Conservation (phyloP, 2,888 invertebrate species). For the Digitonthophagus gazella region DNA sequence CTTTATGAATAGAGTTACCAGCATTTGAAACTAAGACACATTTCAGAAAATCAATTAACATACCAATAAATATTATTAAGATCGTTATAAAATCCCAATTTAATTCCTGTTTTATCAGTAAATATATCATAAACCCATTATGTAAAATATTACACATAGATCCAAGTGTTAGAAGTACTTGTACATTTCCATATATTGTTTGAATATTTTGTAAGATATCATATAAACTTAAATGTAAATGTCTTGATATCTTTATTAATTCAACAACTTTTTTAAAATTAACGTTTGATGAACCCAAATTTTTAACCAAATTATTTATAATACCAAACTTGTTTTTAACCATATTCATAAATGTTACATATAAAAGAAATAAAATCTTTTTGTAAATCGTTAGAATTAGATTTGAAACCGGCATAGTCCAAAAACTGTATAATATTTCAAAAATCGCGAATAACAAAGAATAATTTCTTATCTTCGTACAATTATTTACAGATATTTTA, state of each 20-base stretch:
- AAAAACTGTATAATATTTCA: background rate
- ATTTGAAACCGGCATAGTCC: background rate
- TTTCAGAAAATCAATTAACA: background rate
- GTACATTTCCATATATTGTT: background rate
- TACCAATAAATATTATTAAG: background rate
- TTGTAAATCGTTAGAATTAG: slow-evolving; percentile 7
- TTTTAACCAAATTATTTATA: slow-evolving; percentile 1
- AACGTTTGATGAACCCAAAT: background rate
- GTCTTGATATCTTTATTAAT: background rate
- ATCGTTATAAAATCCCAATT: background rate
- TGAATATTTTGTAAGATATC: background rate
- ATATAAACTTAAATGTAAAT: background rate
- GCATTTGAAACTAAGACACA: background rate
- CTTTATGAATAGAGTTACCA: background rate
- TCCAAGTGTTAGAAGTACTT: background rate
- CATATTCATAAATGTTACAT: slow-evolving; percentile 13
- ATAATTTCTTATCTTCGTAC: background rate
- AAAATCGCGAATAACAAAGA: background rate
- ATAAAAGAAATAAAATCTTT: slow-evolving; percentile 1
- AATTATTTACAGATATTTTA: background rate
- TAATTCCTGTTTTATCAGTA: background rate
- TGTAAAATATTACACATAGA: background rate
- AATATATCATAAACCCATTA: background rate
- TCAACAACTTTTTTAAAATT: background rate
- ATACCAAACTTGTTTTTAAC: background rate